Evolutionary conservation across 2,888 invertebrate genomes (phyloP).

Genomic region (Rutpela maculata): DNA sequence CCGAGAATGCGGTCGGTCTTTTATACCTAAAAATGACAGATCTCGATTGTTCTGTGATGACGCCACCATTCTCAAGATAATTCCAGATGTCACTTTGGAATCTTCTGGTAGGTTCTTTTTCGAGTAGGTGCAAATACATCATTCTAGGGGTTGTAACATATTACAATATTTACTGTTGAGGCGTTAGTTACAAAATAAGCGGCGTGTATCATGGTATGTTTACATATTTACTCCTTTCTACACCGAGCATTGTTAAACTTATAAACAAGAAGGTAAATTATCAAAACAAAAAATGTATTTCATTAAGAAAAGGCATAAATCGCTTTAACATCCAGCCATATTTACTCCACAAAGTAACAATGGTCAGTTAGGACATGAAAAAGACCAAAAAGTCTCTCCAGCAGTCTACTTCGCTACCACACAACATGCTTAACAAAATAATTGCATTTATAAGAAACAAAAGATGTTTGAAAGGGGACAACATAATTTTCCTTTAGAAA

Average conservation of each 20-base stretch:
- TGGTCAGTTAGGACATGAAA: constrained; percentile 22
- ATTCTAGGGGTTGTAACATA: no score
- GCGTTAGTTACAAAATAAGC: neutral
- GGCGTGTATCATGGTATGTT: neutral
- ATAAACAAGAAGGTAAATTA: neutral
- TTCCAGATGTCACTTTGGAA: no score
- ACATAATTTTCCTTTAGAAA: constrained; percentile 52
- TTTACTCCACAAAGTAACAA: neutral
- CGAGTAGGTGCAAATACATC: no score
- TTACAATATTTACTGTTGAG: neutral
- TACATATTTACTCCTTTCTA: no score
- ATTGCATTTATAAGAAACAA: constrained; percentile 38
- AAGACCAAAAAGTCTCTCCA: constrained; percentile 11
- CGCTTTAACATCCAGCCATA: neutral
- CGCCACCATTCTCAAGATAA: no score
- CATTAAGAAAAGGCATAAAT: neutral
- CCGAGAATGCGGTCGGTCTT: no score
- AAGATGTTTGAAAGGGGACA: constrained; percentile 42
- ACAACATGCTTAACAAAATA: constrained; percentile 35
- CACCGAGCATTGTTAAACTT: neutral
- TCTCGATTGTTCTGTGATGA: no score
- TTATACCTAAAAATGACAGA: no score
- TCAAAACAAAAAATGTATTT: neutral
- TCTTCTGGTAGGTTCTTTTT: no score
- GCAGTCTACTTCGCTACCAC: constrained; percentile 9